phyloP scores from a whole-genome alignment of 2,888 invertebrate species.

The Neoascia interrupta region DNA sequence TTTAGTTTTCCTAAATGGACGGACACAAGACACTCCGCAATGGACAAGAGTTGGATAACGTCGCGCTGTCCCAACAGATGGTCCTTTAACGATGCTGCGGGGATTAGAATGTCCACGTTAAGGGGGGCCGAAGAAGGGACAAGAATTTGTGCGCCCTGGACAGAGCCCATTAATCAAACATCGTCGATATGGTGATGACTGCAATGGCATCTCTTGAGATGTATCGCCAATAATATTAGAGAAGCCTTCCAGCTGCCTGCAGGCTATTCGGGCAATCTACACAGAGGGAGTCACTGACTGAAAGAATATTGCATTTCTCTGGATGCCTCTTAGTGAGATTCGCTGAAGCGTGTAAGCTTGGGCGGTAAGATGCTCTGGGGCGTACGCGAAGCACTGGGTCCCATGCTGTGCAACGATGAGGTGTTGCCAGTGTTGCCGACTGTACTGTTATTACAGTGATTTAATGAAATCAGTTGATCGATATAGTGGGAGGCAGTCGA shows the following conservation, averaged over 20 bases:
- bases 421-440: constrained; percentile 57
- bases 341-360: constrained; percentile 29
- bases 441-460: constrained; percentile 46
- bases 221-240: constrained; percentile 41
- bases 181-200: constrained; percentile 4
- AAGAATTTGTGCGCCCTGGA: constrained; percentile 31
- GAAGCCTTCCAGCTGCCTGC: constrained; percentile 21
- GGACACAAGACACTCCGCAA: no score
- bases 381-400: background rate
- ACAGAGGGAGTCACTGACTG: constrained; percentile 3
- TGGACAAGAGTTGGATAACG: no score
- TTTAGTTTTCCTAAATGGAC: constrained; percentile 33
- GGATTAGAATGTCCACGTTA: constrained; percentile 36
- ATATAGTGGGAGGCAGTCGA: constrained; percentile 4
- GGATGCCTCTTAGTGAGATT: constrained; percentile 43
- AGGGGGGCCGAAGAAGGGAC: no score
- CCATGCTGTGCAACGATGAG: constrained; percentile 34
- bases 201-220: constrained; percentile 47
- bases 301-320: constrained; percentile 18
- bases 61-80: no score
- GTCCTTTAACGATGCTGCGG: background rate
- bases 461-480: constrained; percentile 18
- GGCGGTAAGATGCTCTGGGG: constrained; percentile 12
- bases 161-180: constrained; percentile 44
- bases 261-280: constrained; percentile 21